Evolutionary conservation across 2,797 vertebrate genomes (phyloP), one percentile per base, ranked within the genome.

Genomic region (Chaetophractus vellerosus): DNA sequence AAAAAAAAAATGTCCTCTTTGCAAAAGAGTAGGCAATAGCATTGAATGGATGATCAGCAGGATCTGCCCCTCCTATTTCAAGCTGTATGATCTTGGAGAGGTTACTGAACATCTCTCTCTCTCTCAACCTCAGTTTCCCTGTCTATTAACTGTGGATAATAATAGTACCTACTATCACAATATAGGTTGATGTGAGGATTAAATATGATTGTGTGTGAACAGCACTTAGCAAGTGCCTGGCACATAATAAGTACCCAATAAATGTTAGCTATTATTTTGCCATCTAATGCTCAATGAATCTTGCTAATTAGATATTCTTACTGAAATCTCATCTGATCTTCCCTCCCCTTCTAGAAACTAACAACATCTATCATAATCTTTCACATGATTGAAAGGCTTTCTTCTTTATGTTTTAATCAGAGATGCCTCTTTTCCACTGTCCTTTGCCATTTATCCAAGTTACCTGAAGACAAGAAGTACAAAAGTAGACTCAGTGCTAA

Each of bases 401-500:
- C 64, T 83, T 74, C 33, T 66, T 71, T 76, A 50, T 24, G n/a
- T 61, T 71, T 90, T 87, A 90, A 55, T 88, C 78, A 84, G 14
- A 89, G 5, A 38, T 90, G 26, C 38, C 68, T 55, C 31, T 93
- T 90, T 72, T 83, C n/a, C 63, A 90, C 33, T 81, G 9, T 92
- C 31, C 38, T 81, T 63, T 74, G 63, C 38, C 78, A 79, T 57
- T 88, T 92, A 79, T 66, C 45, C 57, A 93, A 79, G 63, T 95
- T 79, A 41, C 81, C 85, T 81, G 33, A 94, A 80, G 15, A 23
- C 26, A 23, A 87, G 41, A 82, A 92, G 19, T 66, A 86, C 36
- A 88, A 92, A 93, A 88, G 59, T 69, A 79, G 45, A 90, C 63
- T 64, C 24, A 19, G 16, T 7, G n/a, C 28, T 92, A 88, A 87